phyloP scores from a whole-genome alignment of 2,113 vertebrate genomes.

The Varanus salvator region DNA sequence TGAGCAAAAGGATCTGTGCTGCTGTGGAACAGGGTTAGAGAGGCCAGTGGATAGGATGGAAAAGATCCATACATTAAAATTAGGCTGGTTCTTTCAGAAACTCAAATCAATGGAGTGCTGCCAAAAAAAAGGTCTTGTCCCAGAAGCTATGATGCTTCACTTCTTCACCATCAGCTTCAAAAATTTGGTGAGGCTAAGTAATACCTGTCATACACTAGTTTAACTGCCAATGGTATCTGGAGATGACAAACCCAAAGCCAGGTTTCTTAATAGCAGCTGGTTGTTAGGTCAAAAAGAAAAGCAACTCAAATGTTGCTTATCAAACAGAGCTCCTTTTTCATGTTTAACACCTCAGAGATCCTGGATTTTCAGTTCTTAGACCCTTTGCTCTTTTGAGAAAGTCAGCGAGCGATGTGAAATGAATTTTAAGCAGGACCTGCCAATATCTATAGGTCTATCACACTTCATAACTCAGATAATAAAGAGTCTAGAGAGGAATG shows the following conservation, averaged over 20 bases:
- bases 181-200: slow-evolving; percentile 32
- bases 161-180: slow-evolving; percentile 21
- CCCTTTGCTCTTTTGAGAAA: slow-evolving; percentile 76
- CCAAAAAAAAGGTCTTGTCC: slow-evolving; percentile 22
- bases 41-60: background rate
- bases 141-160: slow-evolving; percentile 3
- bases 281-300: slow-evolving; percentile 62
- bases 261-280: slow-evolving; percentile 44
- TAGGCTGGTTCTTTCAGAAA: slow-evolving; percentile 27
- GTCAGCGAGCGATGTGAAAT: slow-evolving; percentile 65
- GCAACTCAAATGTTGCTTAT: slow-evolving; percentile 71
- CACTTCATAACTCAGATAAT: slow-evolving; percentile 63
- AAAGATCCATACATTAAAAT: slow-evolving; percentile 34
- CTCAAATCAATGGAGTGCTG: slow-evolving; percentile 17
- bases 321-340: slow-evolving; percentile 74
- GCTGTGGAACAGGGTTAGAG: background rate
- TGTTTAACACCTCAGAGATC: slow-evolving; percentile 71
- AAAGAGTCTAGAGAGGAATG: slow-evolving; percentile 63
- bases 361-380: slow-evolving; percentile 65
- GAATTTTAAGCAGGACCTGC: slow-evolving; percentile 78
- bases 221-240: slow-evolving; percentile 61
- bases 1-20: background rate
- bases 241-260: slow-evolving; percentile 59
- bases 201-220: slow-evolving; percentile 53
- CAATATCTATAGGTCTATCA: slow-evolving; percentile 69